Percentiles rank a stretch among this genome's conserved stretches.
Conservation (phyloP, 1,140 invertebrate species). For the Conus betulinus region DNA sequence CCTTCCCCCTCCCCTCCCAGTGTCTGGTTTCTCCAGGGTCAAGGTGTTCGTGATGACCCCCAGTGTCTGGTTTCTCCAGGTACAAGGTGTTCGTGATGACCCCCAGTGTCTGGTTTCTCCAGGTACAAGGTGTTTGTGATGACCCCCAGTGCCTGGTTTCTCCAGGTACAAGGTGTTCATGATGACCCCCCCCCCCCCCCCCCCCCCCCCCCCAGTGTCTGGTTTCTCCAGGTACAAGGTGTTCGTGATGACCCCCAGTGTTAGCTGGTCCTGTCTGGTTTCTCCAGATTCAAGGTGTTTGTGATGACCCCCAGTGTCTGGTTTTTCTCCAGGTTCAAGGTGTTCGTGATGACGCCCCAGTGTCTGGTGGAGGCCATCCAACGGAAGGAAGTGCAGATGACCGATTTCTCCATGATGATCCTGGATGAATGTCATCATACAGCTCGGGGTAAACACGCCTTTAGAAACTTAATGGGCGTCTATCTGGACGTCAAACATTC, state of each 20-base stretch:
- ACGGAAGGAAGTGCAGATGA: constrained; percentile 48
- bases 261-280: not conserved
- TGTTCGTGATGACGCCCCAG: constrained; percentile 71
- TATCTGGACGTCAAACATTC: constrained; percentile 16
- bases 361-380: constrained; percentile 68
- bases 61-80: too few relatives aligned
- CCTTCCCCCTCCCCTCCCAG: too few relatives aligned
- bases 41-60: too few relatives aligned
- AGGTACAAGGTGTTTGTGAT: too few relatives aligned
- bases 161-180: not conserved
- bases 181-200: too few relatives aligned
- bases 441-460: constrained; percentile 17
- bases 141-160: too few relatives aligned
- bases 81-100: too few relatives aligned
- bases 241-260: not conserved
- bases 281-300: too few relatives aligned
- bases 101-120: too few relatives aligned
- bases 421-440: constrained; percentile 75
- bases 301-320: not conserved
- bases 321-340: constrained; percentile 34
- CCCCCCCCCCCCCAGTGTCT: too few relatives aligned
- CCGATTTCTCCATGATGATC: constrained; percentile 62
- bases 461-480: constrained; percentile 9
- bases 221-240: not conserved
- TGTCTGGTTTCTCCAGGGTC: too few relatives aligned